These are phyloP conservation scores for Esox lucius DNA, from an alignment of 2,797 vertebrate species.

Conservation along the genomic window DNA sequence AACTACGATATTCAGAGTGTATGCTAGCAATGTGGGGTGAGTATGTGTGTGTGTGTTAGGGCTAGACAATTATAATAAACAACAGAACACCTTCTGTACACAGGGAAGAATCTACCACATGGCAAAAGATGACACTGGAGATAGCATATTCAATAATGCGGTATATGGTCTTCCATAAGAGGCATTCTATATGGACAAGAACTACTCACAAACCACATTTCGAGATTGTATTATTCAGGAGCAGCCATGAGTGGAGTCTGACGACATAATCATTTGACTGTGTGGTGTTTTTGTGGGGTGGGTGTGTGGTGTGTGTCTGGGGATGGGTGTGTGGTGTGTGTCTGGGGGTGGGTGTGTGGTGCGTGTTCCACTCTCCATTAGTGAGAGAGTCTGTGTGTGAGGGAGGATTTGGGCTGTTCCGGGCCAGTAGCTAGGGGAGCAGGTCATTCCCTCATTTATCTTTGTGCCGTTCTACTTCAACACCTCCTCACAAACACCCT, in stretches of 20 bases:
- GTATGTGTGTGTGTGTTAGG: constrained; percentile 10
- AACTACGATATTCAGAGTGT: not conserved
- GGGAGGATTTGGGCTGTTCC: constrained; percentile 56
- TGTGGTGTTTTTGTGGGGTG: not conserved
- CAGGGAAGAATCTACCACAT: no score
- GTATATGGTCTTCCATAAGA: no score
- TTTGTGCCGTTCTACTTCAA: constrained; percentile 69
- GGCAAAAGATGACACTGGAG: no score
- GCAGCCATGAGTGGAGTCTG: no score
- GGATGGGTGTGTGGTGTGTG: constrained; percentile 1
- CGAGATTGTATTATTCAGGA: no score
- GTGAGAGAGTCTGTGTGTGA: constrained; percentile 31
- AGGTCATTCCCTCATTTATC: constrained; percentile 67
- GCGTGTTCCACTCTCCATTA: constrained; percentile 39
- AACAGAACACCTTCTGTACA: no score
- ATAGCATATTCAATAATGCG: no score
- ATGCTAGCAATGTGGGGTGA: constrained; percentile 3
- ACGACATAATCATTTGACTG: no score
- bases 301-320: not conserved
- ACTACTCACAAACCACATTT: no score
- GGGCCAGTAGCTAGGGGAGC: constrained; percentile 59
- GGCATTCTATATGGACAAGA: no score
- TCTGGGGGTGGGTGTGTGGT: constrained; percentile 9
- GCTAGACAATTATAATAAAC: not conserved
- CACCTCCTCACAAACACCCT: constrained; percentile 60